A percentile compares a stretch with the other conserved stretches of the same genome.
Conservation (phyloP, 2,113 vertebrate species). For the Mormoops blainvillei region DNA sequence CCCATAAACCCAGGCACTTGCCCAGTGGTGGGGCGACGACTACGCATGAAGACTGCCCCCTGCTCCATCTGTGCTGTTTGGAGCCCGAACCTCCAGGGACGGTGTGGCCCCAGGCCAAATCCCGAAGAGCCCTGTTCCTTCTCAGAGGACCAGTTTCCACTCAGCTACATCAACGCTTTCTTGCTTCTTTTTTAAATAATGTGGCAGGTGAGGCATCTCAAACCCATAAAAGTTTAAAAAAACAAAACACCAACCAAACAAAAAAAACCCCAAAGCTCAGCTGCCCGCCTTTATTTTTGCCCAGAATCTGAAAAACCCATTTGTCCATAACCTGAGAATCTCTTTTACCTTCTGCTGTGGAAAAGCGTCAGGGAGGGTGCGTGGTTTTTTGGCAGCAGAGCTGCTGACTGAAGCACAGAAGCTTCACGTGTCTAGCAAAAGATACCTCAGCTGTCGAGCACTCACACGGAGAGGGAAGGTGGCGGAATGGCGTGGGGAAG, state of each 20-base stretch:
- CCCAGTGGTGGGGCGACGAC: too few relatives aligned
- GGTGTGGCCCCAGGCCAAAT: background rate
- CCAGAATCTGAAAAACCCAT: slow-evolving; percentile 17
- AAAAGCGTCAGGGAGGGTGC: background rate
- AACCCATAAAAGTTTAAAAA: background rate
- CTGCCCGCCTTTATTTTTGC: background rate
- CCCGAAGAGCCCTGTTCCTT: background rate
- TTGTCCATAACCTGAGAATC: slow-evolving; percentile 13
- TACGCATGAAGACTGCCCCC: background rate
- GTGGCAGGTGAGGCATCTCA: background rate
- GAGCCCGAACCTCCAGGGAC: background rate
- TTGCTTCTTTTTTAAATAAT: background rate
- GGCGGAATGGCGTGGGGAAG: background rate
- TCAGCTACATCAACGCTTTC: rapidly evolving
- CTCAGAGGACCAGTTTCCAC: background rate
- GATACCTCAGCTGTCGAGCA: background rate
- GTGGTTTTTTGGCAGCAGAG: background rate
- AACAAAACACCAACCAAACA: background rate
- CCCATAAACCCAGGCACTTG: background rate
- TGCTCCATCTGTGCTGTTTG: background rate
- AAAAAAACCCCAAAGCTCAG: background rate
- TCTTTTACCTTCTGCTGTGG: slow-evolving; percentile 31
- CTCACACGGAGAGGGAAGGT: background rate
- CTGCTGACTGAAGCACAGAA: background rate
- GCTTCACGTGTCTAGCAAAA: background rate